These are phyloP conservation scores for Orycteropus afer DNA, from an alignment of 2,113 vertebrate species.

Conservation along the genomic window DNA sequence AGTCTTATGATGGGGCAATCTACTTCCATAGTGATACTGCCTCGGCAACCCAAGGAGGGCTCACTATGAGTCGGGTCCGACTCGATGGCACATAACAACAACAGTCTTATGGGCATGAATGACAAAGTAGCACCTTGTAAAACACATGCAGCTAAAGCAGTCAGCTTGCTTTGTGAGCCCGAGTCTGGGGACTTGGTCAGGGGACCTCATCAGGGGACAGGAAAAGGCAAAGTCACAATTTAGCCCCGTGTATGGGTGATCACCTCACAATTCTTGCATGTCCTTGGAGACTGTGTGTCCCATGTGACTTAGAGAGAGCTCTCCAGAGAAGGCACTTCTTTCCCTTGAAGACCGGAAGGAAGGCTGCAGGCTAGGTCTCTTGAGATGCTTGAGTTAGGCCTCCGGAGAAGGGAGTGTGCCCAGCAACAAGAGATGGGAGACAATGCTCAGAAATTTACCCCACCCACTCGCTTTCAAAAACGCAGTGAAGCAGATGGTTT, in stretches of 20 bases:
- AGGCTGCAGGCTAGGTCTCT: constrained; percentile 68
- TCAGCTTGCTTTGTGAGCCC: not conserved
- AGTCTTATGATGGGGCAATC: no score
- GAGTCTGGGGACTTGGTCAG: not conserved
- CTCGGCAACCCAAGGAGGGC: no score
- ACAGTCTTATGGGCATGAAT: no score
- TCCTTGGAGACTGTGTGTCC: not conserved
- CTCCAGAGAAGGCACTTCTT: constrained; percentile 32
- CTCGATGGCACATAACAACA: no score
- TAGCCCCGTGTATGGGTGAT: not conserved
- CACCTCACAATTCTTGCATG: not conserved
- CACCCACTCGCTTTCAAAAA: constrained; percentile 72
- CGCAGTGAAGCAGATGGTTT: constrained; percentile 78
- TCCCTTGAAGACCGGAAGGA: constrained; percentile 56
- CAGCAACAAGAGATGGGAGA: constrained; percentile 78
- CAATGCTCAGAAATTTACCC: constrained; percentile 65
- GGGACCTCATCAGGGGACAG: no score
- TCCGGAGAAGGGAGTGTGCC: constrained; percentile 75
- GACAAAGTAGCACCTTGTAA: constrained; percentile 32
- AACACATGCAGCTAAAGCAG: not conserved
- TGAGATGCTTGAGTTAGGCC: constrained; percentile 65
- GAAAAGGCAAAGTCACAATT: not conserved
- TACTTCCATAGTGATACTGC: no score
- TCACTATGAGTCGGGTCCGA: no score
- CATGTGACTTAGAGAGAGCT: not conserved